A percentile compares a stretch with the other conserved stretches of the same genome.
Conservation (phyloP, 92 coral and sea anemone genomes). For the Palythoa caribaeorum region DNA sequence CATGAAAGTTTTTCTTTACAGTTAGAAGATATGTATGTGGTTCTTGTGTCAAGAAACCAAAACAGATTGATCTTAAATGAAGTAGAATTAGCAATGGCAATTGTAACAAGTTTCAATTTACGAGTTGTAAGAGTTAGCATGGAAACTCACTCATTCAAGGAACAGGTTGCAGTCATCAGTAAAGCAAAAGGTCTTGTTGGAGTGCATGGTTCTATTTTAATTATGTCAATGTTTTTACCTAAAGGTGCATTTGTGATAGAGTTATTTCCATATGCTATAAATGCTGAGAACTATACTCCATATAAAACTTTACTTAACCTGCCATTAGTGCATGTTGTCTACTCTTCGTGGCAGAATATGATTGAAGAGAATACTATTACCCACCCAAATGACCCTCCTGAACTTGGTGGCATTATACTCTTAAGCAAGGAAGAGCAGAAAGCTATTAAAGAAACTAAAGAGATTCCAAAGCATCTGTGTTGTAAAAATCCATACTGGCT, state of each 20-base stretch:
- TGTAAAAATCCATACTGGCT: slow-evolving; percentile 93
- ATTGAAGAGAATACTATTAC: slow-evolving; percentile 84
- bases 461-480: slow-evolving; percentile 86
- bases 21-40: slow-evolving; percentile 40
- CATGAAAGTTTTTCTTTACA: neutral
- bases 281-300: slow-evolving; percentile 82
- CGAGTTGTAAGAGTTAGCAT: slow-evolving; percentile 83
- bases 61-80: slow-evolving; percentile 91
- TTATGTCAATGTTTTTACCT: slow-evolving; percentile 86
- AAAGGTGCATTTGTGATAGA: slow-evolving; percentile 80
- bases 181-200: slow-evolving; percentile 86
- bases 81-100: slow-evolving; percentile 74
- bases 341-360: slow-evolving; percentile 85
- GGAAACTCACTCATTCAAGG: slow-evolving; percentile 81
- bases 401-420: slow-evolving; percentile 90
- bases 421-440: slow-evolving; percentile 74
- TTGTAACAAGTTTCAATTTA: slow-evolving; percentile 77
- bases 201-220: slow-evolving; percentile 95
- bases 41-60: slow-evolving; percentile 77
- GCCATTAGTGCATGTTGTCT: slow-evolving; percentile 76
- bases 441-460: slow-evolving; percentile 59
- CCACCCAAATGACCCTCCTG: slow-evolving; percentile 85
- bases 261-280: slow-evolving; percentile 91
- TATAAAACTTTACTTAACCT: slow-evolving; percentile 85
- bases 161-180: slow-evolving; percentile 74